Percentiles rank a stretch among this genome's conserved stretches.
phyloP scores from a whole-genome alignment of 2,113 vertebrate species.

The Spea bombifrons region DNA sequence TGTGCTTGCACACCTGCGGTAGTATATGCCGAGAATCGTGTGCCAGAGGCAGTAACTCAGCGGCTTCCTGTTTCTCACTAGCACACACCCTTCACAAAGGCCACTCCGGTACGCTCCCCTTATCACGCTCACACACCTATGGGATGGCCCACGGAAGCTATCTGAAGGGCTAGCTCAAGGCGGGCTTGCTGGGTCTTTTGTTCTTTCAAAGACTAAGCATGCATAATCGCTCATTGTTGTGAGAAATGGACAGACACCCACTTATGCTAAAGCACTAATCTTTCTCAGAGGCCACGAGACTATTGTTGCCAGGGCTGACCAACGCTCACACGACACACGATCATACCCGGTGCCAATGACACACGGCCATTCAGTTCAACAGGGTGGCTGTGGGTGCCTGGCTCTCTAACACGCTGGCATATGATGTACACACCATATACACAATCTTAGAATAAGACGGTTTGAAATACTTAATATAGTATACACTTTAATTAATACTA shows the following conservation, averaged over 20 bases:
- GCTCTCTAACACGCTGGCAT: no score
- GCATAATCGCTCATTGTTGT: constrained; percentile 37
- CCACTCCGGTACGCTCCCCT: constrained; percentile 65
- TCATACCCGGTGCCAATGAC: no score
- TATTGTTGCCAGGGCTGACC: not conserved
- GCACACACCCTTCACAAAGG: constrained; percentile 69
- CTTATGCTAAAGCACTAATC: constrained; percentile 4
- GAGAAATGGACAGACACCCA: constrained; percentile 37
- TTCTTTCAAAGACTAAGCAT: constrained; percentile 1
- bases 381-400: no score
- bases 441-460: no score
- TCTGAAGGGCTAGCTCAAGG: constrained; percentile 22
- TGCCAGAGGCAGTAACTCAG: constrained; percentile 51
- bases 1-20: constrained; percentile 67
- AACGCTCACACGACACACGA: no score
- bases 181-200: constrained; percentile 16
- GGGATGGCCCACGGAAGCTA: constrained; percentile 51
- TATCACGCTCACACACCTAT: constrained; percentile 68
- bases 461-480: no score
- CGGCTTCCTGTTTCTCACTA: constrained; percentile 70
- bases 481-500: no score
- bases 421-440: no score
- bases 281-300: not conserved
- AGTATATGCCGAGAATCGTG: constrained; percentile 50
- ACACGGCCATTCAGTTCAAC: no score